Evolutionary conservation across 2,888 invertebrate species (phyloP).

Genomic region (Pegoplata infirma): DNA sequence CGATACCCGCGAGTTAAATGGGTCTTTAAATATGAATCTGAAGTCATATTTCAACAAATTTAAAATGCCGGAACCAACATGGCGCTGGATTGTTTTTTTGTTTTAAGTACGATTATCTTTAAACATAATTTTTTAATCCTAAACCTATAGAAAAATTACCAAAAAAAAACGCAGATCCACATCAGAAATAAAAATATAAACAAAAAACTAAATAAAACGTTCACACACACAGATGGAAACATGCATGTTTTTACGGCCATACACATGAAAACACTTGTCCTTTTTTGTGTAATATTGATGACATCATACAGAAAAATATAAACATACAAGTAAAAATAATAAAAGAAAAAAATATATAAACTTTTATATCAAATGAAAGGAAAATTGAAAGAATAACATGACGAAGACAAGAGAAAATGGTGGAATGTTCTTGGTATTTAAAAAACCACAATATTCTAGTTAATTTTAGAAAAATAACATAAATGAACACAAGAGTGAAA

Average conservation of each 20-base stretch:
- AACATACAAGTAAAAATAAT: not conserved
- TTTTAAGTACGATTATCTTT: too few relatives aligned
- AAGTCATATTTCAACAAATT: too few relatives aligned
- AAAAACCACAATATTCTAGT: conserved; percentile 14
- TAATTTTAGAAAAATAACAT: conserved; percentile 7
- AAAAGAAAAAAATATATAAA: conserved; percentile 2
- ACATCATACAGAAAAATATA: conserved; percentile 44
- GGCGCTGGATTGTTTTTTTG: too few relatives aligned
- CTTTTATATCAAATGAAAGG: conserved; percentile 24
- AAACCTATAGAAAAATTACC: too few relatives aligned
- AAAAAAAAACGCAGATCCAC: too few relatives aligned
- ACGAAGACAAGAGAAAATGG: not conserved
- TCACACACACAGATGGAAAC: not conserved
- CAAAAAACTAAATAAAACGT: not conserved
- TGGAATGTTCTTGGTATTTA: not conserved
- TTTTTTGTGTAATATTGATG: conserved; percentile 46
- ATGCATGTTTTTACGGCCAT: not conserved
- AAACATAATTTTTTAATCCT: too few relatives aligned
- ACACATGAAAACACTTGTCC: conserved; percentile 19
- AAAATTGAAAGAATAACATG: conserved; percentile 31
- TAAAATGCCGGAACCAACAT: too few relatives aligned
- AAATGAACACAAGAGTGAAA: not conserved
- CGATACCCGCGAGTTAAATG: too few relatives aligned
- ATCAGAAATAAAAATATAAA: not conserved
- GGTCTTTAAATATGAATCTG: too few relatives aligned